Evolutionary conservation across 92 coral and sea anemone genomes (phyloP), one percentile per base, ranked within the genome.

Genomic region (Palythoa grandis): DNA sequence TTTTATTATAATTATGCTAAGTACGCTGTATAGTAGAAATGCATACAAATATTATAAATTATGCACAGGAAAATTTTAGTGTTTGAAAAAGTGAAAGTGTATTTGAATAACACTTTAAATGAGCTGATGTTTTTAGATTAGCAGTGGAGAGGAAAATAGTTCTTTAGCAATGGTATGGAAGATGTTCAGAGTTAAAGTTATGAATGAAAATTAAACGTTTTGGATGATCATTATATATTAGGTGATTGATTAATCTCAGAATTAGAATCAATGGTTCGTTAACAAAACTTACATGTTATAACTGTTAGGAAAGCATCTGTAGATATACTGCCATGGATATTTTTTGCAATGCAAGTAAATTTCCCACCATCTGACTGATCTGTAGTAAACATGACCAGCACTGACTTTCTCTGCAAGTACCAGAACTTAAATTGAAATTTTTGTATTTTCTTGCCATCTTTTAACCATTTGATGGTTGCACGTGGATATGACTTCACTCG

Each of bases 381-480:
- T 52, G 88, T 89, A 72, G 78, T 70, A 52, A 79, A 86, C 74
- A 82, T 82, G 13, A 88, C 85, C 37, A 88, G 50, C 14, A 74
- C 52, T 29, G 85, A 67, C 52, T 47, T 11, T 58, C 19, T 5
- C 25, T 77, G 70, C 4, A 86, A 22, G 76, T 69, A 50, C 16
- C 63, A 75, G 20, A 90, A 76, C 69, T 19, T 63, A 19, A 19
- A 63, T 2, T 43, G 60, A 50, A 85, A 83, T 7, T 0, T 25
- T n/a, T 24, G 43, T 50, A 89, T 25, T 23, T 74, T 52, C 22
- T 43, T 78, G 8, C 91, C 87, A 79, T 90, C 82, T 71, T 89
- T 92, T 38, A 90, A 90, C 98, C 98, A 94, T 50, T 52, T 88
- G 37, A 92, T 74, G 1, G 84, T 82, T 47, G 95, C 95, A 14